Evolutionary conservation across 2,797 vertebrate genomes (phyloP).

Genomic region (Florisuga fusca): DNA sequence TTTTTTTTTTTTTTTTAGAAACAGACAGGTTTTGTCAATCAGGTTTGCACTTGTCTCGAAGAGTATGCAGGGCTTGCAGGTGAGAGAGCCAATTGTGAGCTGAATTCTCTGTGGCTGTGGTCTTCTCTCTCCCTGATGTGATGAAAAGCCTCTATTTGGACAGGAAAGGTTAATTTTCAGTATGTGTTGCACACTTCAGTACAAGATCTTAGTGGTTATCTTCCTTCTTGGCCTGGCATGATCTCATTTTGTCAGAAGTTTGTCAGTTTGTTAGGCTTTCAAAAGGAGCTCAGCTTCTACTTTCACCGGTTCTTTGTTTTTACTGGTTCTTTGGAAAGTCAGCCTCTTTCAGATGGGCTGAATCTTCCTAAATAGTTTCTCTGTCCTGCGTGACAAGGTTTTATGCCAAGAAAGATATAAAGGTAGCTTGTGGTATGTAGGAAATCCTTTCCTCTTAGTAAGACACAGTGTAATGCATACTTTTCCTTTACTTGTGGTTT

Average conservation of each 20-base stretch:
- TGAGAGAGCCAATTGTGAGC: neutral
- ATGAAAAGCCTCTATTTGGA: neutral
- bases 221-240: neutral
- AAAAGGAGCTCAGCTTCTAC: neutral
- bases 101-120: neutral
- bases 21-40: neutral
- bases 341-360: neutral
- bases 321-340: neutral
- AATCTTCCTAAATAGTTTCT: constrained; percentile 34
- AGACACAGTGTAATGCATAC: constrained; percentile 24
- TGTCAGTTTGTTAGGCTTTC: neutral
- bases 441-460: constrained; percentile 50
- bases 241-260: neutral
- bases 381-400: constrained; percentile 43
- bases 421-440: constrained; percentile 54
- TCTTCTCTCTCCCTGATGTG: neutral
- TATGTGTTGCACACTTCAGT: neutral
- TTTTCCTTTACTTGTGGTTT: constrained; percentile 65
- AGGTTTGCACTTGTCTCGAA: neutral
- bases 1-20: too few species aligned
- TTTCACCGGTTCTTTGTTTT: constrained; percentile 29
- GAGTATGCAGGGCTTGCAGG: neutral
- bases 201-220: neutral
- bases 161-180: neutral
- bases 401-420: constrained; percentile 63